Percentiles rank a stretch among this genome's conserved stretches.
Evolutionary conservation across 1,140 invertebrate species (phyloP).

Genomic region (Watersipora subatra): DNA sequence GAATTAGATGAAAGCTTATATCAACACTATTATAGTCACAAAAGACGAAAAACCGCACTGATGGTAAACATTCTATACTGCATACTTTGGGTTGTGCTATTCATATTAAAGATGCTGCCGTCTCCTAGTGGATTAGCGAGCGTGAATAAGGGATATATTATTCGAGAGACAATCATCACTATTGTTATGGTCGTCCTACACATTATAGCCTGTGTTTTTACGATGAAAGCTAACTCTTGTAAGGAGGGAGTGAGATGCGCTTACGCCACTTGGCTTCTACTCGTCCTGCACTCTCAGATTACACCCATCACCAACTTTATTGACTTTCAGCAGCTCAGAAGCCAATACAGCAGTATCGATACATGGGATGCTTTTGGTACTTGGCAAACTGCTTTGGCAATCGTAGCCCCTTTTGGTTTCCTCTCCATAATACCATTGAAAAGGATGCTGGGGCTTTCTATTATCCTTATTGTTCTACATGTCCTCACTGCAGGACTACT

Average conservation of each 20-base stretch:
- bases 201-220: not conserved
- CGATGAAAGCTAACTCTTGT: not conserved
- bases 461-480: not conserved
- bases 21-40: not conserved
- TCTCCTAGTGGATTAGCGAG: not conserved
- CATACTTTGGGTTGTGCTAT: not conserved
- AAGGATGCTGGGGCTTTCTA: not conserved
- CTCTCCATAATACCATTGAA: not conserved
- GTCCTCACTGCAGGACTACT: not conserved
- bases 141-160: not conserved
- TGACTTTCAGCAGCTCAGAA: not conserved
- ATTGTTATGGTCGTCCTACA: not conserved
- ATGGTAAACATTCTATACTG: not conserved
- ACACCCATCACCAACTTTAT: not conserved
- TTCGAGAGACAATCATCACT: not conserved
- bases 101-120: not conserved
- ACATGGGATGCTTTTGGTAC: not conserved
- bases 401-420: not conserved
- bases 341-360: not conserved
- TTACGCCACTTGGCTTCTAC: not conserved
- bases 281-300: not conserved
- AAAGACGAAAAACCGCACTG: not conserved
- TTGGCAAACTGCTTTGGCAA: not conserved
- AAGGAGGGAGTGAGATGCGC: not conserved
- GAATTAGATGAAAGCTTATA: not conserved